Evolutionary conservation across 2,888 invertebrate species (phyloP), one percentile per base, ranked within the genome.

Genomic region (Globia sparganii): DNA sequence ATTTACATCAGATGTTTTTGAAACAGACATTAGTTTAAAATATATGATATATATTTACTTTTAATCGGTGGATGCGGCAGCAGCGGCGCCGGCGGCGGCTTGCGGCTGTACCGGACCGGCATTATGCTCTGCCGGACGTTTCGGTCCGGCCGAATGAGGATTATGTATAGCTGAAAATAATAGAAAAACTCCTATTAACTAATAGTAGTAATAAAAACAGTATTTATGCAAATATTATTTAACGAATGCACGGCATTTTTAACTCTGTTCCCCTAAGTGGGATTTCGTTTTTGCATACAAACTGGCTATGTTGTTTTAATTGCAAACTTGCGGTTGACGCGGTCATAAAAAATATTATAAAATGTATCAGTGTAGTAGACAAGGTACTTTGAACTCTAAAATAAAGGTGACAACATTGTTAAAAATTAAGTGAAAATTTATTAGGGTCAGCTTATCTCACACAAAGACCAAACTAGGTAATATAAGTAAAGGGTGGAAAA

Each of bases 51-150:
- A 0, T 43, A 70, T 91, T 93, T 85, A 95, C 96, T 95, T 80
- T 94, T 93, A 49, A 84, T 87, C 1, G 87, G 94, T 94, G 83
- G 95, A 93, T 78, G 97, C 93, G 88, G 85, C 93, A 97, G 71
- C 13, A 97, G 72, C 56, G 92, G 93, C 8, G 91, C 72, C 0
- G 93, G 91, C 28, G 93, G 91, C 34, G 96, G 95, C 87, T 95
- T 95, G 56, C 95, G 92, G 88, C 96, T 96, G 92, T 96, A 95
- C 56, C 94, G 91, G 86, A 97, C 97, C 31, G 98, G 98, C 98
- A 98, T 98, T 97, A 98, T 98, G 93, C 98, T 98, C 91, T 99
- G 98, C 0, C 99, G 97, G 21, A 99, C 98, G 94, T 99, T 99
- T 58, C 99, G 97, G 95, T 99, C 99, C 18, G 99, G 99, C 84